Base-by-base conservation (phyloP, 2,113 vertebrate genomes). In the Lethenteron camtschaticum region DNA sequence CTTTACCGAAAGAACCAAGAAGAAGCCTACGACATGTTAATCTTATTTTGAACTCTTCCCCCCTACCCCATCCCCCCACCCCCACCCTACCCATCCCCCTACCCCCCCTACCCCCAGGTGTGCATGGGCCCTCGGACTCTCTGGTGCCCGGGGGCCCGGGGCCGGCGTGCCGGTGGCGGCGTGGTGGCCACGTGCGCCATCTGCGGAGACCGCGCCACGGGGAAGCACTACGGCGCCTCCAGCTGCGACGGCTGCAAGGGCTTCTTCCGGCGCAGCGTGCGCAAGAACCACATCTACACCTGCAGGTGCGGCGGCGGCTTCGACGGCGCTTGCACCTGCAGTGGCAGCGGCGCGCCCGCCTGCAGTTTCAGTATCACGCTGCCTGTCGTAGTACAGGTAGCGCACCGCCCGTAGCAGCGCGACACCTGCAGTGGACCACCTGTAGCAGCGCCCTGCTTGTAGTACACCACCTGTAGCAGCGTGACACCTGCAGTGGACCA, bases 171-270 rank as follows among this genome's bases (percentile, higher is more conserved):
- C 80, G 4, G 57, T 56, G 20, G 77, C 0, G 76, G 78, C 0
- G 70, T 83, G 4, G 55, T 3, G 70, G 73, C 78, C 13, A 73
- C 79, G 59, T 90, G 86, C 71, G 81, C 81, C 72, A 87, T 85
- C 74, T 87, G 85, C 0, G 83, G 82, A 55, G 86, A 86, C 72
- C 75, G 82, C 3, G 85, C 85, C 1, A 85, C 85, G 0, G 86
- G 85, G 68, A 88, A 87, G 71, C 87, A 87, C 72, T 86, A 86
- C 0, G 82, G 84, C 0, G 85, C 85, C 0, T 81, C 82, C 73
- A 87, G 85, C 80, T 87, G 85, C 0, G 84, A 86, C 0, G 85
- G 85, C 71, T 86, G 85, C 79, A 87, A 87, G 68, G 85, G 84
- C 4, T 87, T 87, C 79, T 87, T 86, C 78, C 79, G 83, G 71